Evolutionary conservation across 1,140 invertebrate genomes (phyloP), one percentile per base, ranked within the genome.

Genomic region (Caerostris darwini): DNA sequence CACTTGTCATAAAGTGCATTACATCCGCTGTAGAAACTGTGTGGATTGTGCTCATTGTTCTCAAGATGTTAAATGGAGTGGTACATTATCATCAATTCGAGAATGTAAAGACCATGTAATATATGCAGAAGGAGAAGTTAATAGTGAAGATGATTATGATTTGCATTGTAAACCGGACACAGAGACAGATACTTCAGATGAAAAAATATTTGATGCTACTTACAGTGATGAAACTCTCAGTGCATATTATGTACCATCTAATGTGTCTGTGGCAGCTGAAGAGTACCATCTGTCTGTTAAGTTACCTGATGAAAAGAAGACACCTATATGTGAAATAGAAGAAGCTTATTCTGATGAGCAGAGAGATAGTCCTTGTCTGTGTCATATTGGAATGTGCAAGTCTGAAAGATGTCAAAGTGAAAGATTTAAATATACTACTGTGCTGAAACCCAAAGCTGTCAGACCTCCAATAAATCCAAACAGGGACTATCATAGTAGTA

Each of bases 361-460:
- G n/a, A 64, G 77, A 57, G 93, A 71, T 69, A 94, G 93, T 90
- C 88, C 88, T 67, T 94, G 93, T 69, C 71, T 94, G 61, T 94
- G 93, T 85, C 93, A 94, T 53, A 94, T 94, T 58, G 93, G 93
- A 7, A 94, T 94, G 90, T 94, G 88, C n/a, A 94, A 95, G 58
- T 94, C 92, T 0, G 93, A 88, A 34, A 77, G 94, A 34, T 95
- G 94, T 61, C 88, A 88, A 10, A 94, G 59, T 94, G 94, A 95
- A 64, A 92, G 69, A 17, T 94, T 89, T 50, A 82, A 94, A 50
- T 95, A 94, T 82, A 95, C 95, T 4, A 95, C 95, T 57, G 93
- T 95, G 54, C 50, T 95, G 54, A 95, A 95, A 64, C 95, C 95
- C 59, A 95, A 94, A 94, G 94, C 95, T 54, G 94, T 95, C 10